A percentile compares a stretch with the other conserved stretches of the same genome.
These are phyloP conservation scores for Lepus timidus DNA, from an alignment of 2,113 vertebrate genomes.

Conservation along the genomic window DNA sequence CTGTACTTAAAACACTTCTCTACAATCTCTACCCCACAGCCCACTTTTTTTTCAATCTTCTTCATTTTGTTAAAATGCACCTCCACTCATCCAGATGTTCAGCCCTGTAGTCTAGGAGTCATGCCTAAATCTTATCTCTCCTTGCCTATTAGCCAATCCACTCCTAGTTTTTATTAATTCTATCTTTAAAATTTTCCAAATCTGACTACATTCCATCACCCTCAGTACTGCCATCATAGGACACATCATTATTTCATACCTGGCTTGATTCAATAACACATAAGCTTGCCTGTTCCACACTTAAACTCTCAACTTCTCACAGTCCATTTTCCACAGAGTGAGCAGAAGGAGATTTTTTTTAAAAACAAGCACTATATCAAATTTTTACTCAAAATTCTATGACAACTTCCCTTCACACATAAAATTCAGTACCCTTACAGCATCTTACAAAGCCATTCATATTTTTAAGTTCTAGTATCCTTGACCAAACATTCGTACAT, in stretches of 20 bases:
- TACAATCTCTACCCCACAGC: neutral
- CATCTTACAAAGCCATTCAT: neutral
- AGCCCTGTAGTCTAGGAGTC: neutral
- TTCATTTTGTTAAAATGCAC: neutral
- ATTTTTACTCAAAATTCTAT: neutral
- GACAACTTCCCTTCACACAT: neutral
- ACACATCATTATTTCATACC: neutral
- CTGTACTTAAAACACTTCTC: neutral
- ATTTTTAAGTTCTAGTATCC: neutral
- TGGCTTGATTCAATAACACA: neutral
- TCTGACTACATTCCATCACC: neutral
- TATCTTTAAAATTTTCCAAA: conserved; percentile 24
- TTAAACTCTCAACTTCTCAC: neutral
- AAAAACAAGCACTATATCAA: neutral
- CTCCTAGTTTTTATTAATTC: neutral
- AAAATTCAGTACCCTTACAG: neutral
- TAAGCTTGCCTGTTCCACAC: neutral
- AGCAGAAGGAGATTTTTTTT: conserved; percentile 13
- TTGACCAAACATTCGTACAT: neutral
- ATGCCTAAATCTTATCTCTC: neutral
- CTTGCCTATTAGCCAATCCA: neutral
- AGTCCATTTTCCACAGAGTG: neutral
- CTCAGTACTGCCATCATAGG: neutral
- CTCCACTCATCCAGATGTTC: neutral
- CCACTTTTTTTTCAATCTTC: neutral